Conservation (phyloP, 2,113 vertebrate genomes). For the Ahaetulla prasina region DNA sequence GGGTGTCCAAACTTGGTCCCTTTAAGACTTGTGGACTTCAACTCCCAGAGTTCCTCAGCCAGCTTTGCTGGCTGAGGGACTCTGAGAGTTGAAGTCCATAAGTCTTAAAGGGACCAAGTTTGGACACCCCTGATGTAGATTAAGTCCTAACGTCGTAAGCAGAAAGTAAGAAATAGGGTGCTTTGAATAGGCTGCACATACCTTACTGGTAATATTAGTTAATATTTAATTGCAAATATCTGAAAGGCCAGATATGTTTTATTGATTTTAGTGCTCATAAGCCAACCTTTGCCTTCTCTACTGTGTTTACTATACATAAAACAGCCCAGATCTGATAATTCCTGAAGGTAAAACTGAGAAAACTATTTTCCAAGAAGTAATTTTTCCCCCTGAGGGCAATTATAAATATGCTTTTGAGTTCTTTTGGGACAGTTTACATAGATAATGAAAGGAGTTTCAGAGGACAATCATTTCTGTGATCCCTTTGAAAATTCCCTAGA, state of each 20-base stretch:
- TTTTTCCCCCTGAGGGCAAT: background rate
- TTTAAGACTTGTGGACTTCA: no score
- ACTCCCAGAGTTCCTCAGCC: no score
- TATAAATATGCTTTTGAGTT: slow-evolving; percentile 17
- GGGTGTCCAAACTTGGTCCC: no score
- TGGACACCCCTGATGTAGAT: no score
- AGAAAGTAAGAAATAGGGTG: background rate
- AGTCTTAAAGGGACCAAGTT: no score
- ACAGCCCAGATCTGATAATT: background rate
- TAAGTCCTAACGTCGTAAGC: background rate
- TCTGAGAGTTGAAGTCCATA: no score
- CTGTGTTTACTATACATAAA: background rate
- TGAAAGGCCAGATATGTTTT: background rate
- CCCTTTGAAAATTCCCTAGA: slow-evolving; percentile 4
- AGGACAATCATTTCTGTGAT: slow-evolving; percentile 2
- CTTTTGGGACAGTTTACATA: slow-evolving; percentile 5
- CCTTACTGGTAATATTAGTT: background rate
- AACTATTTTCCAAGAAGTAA: background rate
- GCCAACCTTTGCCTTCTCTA: background rate
- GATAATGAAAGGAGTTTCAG: background rate
- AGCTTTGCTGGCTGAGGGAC: no score
- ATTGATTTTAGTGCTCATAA: background rate
- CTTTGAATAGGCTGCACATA: background rate
- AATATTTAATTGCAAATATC: background rate
- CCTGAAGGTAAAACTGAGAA: background rate